Conservation (phyloP, 2,797 vertebrate species). For the Silurus aristotelis region DNA sequence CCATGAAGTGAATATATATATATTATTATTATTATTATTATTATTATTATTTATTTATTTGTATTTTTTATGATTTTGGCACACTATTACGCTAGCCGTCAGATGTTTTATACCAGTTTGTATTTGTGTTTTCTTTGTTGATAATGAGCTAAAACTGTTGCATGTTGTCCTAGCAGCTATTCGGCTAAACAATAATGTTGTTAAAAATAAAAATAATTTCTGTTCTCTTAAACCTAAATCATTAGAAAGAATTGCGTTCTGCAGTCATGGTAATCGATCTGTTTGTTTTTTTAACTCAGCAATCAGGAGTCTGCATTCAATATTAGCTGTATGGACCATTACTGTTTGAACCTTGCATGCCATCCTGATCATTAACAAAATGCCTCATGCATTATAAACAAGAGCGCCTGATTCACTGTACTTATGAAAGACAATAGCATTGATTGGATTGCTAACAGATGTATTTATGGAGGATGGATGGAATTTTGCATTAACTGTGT, state of each 20-base stretch:
- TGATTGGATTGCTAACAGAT: conserved; percentile 49
- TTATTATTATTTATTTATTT: too few species aligned
- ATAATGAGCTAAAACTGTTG: conserved; percentile 8
- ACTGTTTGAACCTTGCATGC: conserved; percentile 48
- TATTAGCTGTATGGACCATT: conserved; percentile 40
- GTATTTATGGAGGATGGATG: conserved; percentile 47
- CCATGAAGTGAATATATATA: too few species aligned
- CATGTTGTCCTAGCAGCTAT: conserved; percentile 19
- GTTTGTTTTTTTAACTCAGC: conserved; percentile 3
- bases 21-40: too few species aligned
- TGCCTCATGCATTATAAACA: conserved; percentile 47
- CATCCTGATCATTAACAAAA: conserved; percentile 50
- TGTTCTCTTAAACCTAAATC: neutral
- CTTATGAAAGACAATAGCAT: conserved; percentile 50
- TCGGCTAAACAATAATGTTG: neutral
- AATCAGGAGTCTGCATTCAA: conserved; percentile 29
- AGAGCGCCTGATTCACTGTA: conserved; percentile 37
- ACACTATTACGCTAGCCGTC: neutral
- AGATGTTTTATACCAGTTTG: neutral
- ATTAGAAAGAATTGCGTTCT: neutral
- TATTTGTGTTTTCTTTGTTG: neutral
- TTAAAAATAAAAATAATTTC: neutral
- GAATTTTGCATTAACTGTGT: conserved; percentile 28
- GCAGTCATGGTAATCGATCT: neutral
- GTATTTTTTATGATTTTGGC: neutral